Evolutionary conservation across 2,888 invertebrate genomes (phyloP), one percentile per base, ranked within the genome.

Genomic region (Scelioninae gen. 2): DNA sequence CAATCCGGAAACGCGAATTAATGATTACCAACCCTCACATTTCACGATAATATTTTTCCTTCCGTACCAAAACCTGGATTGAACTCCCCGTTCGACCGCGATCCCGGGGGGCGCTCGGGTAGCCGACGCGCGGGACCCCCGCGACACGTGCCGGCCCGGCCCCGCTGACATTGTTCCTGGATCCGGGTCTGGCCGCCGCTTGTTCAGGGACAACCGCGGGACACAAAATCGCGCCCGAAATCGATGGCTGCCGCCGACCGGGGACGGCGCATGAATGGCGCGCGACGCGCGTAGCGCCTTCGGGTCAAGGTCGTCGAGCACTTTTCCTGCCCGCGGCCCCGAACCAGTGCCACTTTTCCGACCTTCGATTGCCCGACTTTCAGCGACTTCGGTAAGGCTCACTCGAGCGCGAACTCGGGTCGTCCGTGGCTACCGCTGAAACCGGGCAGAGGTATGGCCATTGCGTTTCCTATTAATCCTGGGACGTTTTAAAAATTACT

Each of bases 231-330:
- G 33, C 45, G 35, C 57, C 28, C 22, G 35, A 55, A 68, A 68
- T 68, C 68, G 58, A 68, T 67, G 64, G 25, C 37, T 52, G 39
- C n/a, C 43, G 39, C n/a, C 25, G 6, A 18, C 50, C 50, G 46
- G 16, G 58, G 58, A 41, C 58, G 64, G 55, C 55, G 55, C 64
- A 55, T 65, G 65, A 65, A 65, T 65, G 65, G 65, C 57, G 65
- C 65, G 41, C 65, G 52, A 57, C 65, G 65, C 65, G 28, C 41
- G 64, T 55, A 65, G 22, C 48, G 19, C 22, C 28, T n/a, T n/a
- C 6, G 46, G 65, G 65, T 65, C 65, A 65, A 65, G 65, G 65
- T 65, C 57, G 41, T 11, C 57, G 50, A 43, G 48, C 67, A 67
- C 50, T 67, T 67, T 67, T 67, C 58, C 65, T 48, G 28, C 57